Percentiles rank a stretch among this genome's conserved stretches.
phyloP scores from a whole-genome alignment of 2,888 invertebrate species.

The Blastobasis adustella region DNA sequence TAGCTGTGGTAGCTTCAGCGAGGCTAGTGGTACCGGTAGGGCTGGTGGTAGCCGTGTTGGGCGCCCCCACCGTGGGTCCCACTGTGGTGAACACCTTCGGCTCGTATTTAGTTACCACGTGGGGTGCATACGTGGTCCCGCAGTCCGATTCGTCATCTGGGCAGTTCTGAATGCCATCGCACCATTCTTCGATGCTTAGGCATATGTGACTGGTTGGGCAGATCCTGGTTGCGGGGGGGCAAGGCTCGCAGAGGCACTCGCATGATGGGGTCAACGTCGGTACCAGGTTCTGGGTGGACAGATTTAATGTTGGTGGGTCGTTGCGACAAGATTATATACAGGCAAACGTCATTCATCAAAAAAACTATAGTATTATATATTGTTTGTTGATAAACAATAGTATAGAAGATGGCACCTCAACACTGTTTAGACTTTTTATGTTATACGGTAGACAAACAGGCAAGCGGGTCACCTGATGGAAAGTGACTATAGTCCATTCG shows the following conservation, averaged over 20 bases:
- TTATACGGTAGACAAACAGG: too few species aligned
- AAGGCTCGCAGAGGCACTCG: constrained; percentile 83
- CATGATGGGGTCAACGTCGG: constrained; percentile 78
- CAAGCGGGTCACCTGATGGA: too few species aligned
- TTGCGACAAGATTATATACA: not conserved
- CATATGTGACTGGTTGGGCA: constrained; percentile 86
- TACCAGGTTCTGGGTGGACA: constrained; percentile 58
- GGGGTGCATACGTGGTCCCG: constrained; percentile 28
- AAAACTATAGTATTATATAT: too few species aligned
- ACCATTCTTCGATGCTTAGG: constrained; percentile 82
- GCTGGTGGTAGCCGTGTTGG: constrained; percentile 4
- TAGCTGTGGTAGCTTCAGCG: constrained; percentile 15
- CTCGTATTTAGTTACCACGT: constrained; percentile 23
- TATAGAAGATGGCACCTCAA: too few species aligned
- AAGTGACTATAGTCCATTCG: too few species aligned
- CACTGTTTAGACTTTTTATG: too few species aligned
- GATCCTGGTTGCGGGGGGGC: constrained; percentile 77
- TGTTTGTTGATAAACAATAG: too few species aligned
- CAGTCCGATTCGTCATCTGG: constrained; percentile 88
- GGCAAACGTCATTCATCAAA: too few species aligned
- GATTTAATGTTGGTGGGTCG: not conserved
- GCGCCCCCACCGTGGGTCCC: constrained; percentile 18
- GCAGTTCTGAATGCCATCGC: constrained; percentile 87
- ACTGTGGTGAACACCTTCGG: constrained; percentile 29
- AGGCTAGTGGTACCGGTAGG: too few species aligned